These are phyloP conservation scores for Seriola quinqueradiata DNA, from an alignment of 2,113 vertebrate species.

Conservation along the genomic window DNA sequence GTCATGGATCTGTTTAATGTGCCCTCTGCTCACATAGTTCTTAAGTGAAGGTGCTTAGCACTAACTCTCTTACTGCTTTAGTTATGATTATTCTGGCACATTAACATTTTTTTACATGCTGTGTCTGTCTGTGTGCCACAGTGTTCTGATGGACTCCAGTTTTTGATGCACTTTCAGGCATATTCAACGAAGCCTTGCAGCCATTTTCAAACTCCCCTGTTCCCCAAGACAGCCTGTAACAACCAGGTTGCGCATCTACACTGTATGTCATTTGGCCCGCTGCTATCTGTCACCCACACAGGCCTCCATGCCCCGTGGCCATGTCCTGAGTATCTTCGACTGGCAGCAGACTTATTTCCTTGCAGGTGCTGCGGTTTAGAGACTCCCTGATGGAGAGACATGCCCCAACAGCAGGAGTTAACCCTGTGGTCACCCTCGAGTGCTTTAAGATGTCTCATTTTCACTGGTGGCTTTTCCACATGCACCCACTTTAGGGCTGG, in stretches of 20 bases:
- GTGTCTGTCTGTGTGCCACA: conserved; percentile 11
- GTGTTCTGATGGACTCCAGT: conserved; percentile 14
- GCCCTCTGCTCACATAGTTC: conserved; percentile 52
- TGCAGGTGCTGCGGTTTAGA: conserved; percentile 52
- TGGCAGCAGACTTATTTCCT: conserved; percentile 43
- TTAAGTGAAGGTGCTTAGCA: conserved; percentile 55
- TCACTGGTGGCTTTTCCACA: conserved; percentile 21
- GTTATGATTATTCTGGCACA: conserved; percentile 43
- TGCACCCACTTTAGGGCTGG: conserved; percentile 37
- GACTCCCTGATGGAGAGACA: conserved; percentile 22
- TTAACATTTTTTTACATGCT: conserved; percentile 32
- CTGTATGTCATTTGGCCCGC: conserved; percentile 15
- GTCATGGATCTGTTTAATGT: conserved; percentile 77
- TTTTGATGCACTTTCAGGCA: conserved; percentile 22
- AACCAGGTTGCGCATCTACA: conserved; percentile 10
- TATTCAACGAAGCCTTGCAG: conserved; percentile 15
- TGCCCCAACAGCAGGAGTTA: conserved; percentile 40
- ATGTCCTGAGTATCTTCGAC: conserved; percentile 26
- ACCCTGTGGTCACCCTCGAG: conserved; percentile 43
- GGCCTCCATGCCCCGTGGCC: conserved; percentile 19
- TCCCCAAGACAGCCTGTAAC: conserved; percentile 4
- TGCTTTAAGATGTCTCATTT: conserved; percentile 43
- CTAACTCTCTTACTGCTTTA: conserved; percentile 43
- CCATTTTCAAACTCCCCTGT: conserved; percentile 4
- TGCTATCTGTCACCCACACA: conserved; percentile 47